These are phyloP conservation scores for Brachyptera putata DNA, from an alignment of 2,888 invertebrate genomes.

Conservation along the genomic window DNA sequence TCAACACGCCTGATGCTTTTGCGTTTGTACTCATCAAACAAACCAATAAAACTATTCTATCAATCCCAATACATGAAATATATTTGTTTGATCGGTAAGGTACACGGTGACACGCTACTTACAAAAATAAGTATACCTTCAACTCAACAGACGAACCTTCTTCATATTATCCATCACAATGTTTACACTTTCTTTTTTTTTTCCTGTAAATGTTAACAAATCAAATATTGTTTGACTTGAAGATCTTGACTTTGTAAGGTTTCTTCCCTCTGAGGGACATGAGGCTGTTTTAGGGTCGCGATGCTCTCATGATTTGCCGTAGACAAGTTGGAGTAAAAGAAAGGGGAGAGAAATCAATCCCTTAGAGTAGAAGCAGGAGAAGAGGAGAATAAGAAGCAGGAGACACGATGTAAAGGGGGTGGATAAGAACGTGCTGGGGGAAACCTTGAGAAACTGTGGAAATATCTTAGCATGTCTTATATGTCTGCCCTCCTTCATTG, in stretches of 20 bases:
- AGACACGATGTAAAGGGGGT: conserved; percentile 7
- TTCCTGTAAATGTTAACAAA: conserved; percentile 3
- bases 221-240: conserved; percentile 22
- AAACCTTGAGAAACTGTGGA: conserved; percentile 13
- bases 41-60: too few species aligned
- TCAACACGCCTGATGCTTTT: too few species aligned
- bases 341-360: conserved; percentile 22
- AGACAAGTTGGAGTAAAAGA: conserved; percentile 9
- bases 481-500: background rate
- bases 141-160: too few species aligned
- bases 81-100: too few species aligned
- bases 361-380: conserved; percentile 10
- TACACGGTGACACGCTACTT: too few species aligned
- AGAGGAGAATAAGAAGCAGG: conserved; percentile 8
- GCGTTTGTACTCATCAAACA: too few species aligned
- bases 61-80: too few species aligned
- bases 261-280: background rate
- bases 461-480: conserved; percentile 11
- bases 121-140: too few species aligned
- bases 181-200: too few species aligned
- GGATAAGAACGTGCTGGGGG: conserved; percentile 1
- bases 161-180: too few species aligned
- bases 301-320: conserved; percentile 13
- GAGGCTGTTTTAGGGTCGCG: background rate
- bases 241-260: background rate